Percentiles rank a stretch among this genome's conserved stretches.
Conservation (phyloP, 2,113 vertebrate species). For the Acinonyx jubatus region DNA sequence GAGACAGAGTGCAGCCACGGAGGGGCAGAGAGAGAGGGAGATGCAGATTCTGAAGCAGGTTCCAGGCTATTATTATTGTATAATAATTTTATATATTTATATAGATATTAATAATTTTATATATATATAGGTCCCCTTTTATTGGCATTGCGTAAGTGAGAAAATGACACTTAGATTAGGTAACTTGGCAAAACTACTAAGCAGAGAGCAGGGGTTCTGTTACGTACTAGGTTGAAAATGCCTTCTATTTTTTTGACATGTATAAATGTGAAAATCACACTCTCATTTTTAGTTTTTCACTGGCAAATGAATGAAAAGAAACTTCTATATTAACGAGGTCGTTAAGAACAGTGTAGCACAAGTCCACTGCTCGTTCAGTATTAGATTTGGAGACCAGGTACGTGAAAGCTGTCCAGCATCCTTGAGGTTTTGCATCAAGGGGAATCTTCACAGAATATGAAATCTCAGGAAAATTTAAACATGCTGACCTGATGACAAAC, state of each 20-base stretch:
- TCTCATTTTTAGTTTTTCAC: not conserved
- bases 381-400: not conserved
- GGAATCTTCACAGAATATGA: not conserved
- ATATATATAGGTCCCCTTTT: not conserved
- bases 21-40: too few species aligned
- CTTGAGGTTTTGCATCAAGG: not conserved
- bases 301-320: not conserved
- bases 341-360: not conserved
- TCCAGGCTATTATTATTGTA: too few species aligned
- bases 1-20: too few species aligned
- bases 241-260: not conserved
- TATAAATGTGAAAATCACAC: not conserved
- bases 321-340: not conserved
- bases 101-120: too few species aligned
- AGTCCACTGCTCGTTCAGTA: not conserved
- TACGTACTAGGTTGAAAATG: not conserved
- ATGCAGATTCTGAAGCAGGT: too few species aligned
- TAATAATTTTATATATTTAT: too few species aligned
- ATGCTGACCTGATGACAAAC: not conserved
- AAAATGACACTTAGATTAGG: not conserved
- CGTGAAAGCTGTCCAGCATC: not conserved
- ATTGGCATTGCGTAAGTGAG: not conserved
- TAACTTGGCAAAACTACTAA: not conserved
- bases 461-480: not conserved
- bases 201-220: not conserved